Conservation (phyloP, 2,797 vertebrate species). For the Acanthiza pusilla region DNA sequence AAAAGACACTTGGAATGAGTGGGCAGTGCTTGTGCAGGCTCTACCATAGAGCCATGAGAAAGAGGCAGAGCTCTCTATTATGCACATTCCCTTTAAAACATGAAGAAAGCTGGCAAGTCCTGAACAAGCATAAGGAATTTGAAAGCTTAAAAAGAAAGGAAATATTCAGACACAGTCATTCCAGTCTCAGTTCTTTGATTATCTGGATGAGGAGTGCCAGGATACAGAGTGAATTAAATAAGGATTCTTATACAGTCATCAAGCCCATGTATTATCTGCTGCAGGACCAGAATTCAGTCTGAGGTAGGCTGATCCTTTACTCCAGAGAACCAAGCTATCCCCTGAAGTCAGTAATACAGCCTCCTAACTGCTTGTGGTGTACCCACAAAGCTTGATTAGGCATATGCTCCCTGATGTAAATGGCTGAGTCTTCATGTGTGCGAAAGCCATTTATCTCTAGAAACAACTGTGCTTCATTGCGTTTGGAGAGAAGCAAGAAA, state of each 20-base stretch:
- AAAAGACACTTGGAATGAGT: neutral
- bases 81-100: neutral
- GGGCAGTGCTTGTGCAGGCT: neutral
- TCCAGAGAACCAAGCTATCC: neutral
- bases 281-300: neutral
- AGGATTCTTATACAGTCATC: neutral
- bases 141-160: constrained; percentile 2
- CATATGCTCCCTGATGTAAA: neutral
- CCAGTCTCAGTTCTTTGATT: neutral
- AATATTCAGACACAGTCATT: constrained; percentile 4
- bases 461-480: neutral
- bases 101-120: neutral
- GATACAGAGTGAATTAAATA: neutral
- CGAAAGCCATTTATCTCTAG: neutral
- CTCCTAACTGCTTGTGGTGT: neutral
- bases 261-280: neutral
- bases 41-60: neutral
- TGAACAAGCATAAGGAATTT: neutral
- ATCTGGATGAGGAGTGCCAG: neutral
- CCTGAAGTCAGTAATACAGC: neutral
- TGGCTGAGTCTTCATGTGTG: neutral
- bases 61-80: neutral
- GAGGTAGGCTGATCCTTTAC: neutral
- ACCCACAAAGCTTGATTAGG: neutral
- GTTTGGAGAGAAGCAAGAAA: neutral